Base-by-base conservation (phyloP, 2,797 vertebrate species). In the Sebastes trivittatus region DNA sequence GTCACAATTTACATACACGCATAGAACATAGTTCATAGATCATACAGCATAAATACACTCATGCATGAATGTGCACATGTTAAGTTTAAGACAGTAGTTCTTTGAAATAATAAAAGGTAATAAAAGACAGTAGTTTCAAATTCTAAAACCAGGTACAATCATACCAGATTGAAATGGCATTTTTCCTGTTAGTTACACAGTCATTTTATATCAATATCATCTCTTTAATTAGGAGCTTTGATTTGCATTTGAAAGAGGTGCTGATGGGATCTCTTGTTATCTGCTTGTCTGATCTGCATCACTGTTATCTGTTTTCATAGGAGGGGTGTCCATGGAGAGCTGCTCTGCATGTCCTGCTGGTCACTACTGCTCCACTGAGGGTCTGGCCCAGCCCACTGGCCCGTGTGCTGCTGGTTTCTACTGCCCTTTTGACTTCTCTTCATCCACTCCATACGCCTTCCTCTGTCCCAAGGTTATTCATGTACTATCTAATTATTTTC, bases 311-410 rank as follows among this genome's bases (percentile, higher is more conserved):
- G 38, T 74, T 70, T 42, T 84, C 32, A 30, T 59, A 99, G 97
- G 97, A 66, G 97, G 96, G 7, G 82, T 89, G 60, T 96, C 97
- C 16, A 72, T 93, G 56, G 95, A 95, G 65, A 97, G 96, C 90
- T 99, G 98, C 42, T 87, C 93, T 56, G 88, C 95, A 0, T 99
- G 98, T 80, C 95, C 94, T 54, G 93, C 96, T 1, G 98, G 98
- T 1, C 92, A 94, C 29, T 98, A 97, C 92, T 99, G 98, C 79
- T 95, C 96, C 4, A 81, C 86, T 0, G 29, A 89, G 16, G 97
- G 96, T 29, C 91, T 97, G 7, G 87, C 91, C 58, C 91, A 83
- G 14, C 96, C 96, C 13, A 96, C 88, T 20, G 96, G 97, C 7
- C 93, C 92, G n/a, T 98, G 97, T 60, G 86, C 91, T 1, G 86